These are phyloP conservation scores for Prunella strophiata DNA, from an alignment of 2,797 vertebrate genomes.

Conservation along the genomic window DNA sequence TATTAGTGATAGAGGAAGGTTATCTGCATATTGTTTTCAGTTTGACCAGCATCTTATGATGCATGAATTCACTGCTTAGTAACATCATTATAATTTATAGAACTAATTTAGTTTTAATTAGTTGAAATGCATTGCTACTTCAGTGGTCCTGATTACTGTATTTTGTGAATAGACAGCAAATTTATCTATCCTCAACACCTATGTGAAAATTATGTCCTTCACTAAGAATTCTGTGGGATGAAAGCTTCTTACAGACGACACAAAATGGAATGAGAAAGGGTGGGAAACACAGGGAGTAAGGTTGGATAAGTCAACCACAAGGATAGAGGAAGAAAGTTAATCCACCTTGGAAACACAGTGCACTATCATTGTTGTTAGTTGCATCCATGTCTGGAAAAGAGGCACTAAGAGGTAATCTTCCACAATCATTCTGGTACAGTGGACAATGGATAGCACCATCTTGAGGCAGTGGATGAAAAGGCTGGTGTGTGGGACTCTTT, in stretches of 20 bases:
- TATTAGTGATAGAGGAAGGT: neutral
- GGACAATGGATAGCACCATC: conserved; percentile 78
- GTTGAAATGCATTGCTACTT: neutral
- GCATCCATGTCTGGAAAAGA: conserved; percentile 86
- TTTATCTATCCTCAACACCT: neutral
- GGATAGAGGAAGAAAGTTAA: conserved; percentile 63
- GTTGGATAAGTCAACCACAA: conserved; percentile 49
- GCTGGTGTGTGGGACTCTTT: conserved; percentile 79
- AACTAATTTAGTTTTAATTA: neutral
- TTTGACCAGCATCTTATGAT: neutral
- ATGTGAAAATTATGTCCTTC: neutral
- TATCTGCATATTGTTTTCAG: neutral
- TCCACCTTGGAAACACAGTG: conserved; percentile 92
- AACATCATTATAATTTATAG: neutral
- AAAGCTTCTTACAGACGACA: neutral
- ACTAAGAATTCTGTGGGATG: neutral
- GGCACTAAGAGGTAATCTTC: conserved; percentile 88
- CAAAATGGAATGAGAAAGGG: conserved; percentile 42
- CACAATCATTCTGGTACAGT: conserved; percentile 77
- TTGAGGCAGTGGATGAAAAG: conserved; percentile 81
- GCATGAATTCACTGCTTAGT: neutral
- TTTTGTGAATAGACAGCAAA: conserved; percentile 49
- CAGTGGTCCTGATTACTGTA: neutral
- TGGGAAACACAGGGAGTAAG: conserved; percentile 61
- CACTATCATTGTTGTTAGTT: conserved; percentile 85